These are phyloP conservation scores for Melinaea marsaeus DNA, from an alignment of 2,888 invertebrate genomes.

Conservation along the genomic window DNA sequence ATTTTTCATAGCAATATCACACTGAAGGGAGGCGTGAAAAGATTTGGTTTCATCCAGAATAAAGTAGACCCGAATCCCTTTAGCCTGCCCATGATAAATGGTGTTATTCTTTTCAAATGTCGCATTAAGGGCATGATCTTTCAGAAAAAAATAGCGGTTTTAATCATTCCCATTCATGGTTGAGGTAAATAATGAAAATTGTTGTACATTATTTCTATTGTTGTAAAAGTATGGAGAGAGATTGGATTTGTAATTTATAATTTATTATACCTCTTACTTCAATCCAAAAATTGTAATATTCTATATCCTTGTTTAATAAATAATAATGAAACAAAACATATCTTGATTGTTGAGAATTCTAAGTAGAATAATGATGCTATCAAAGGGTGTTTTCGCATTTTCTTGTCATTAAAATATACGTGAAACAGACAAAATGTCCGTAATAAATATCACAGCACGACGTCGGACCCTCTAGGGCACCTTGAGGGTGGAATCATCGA, in stretches of 20 bases:
- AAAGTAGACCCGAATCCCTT: slow-evolving; percentile 60
- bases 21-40: slow-evolving; percentile 58
- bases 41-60: slow-evolving; percentile 65
- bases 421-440: slow-evolving; percentile 5
- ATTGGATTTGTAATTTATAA: too few relatives aligned
- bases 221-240: too few relatives aligned
- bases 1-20: slow-evolving; percentile 50
- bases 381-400: slow-evolving; percentile 3
- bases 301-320: too few relatives aligned
- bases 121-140: slow-evolving; percentile 60
- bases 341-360: too few relatives aligned
- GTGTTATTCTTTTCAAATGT: slow-evolving; percentile 65
- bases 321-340: too few relatives aligned
- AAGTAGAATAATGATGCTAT: neutral
- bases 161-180: slow-evolving; percentile 21
- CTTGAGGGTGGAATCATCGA: slow-evolving; percentile 60
- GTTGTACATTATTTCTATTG: neutral
- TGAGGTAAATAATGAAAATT: slow-evolving; percentile 5
- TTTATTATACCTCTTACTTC: too few relatives aligned
- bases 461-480: slow-evolving; percentile 25
- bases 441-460: slow-evolving; percentile 24
- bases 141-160: slow-evolving; percentile 29
- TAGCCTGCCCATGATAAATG: slow-evolving; percentile 69
- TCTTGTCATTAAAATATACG: slow-evolving; percentile 6
- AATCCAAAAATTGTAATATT: too few relatives aligned